Evolutionary conservation across 2,888 invertebrate genomes (phyloP).

Genomic region (Arrhopalites spinosus): DNA sequence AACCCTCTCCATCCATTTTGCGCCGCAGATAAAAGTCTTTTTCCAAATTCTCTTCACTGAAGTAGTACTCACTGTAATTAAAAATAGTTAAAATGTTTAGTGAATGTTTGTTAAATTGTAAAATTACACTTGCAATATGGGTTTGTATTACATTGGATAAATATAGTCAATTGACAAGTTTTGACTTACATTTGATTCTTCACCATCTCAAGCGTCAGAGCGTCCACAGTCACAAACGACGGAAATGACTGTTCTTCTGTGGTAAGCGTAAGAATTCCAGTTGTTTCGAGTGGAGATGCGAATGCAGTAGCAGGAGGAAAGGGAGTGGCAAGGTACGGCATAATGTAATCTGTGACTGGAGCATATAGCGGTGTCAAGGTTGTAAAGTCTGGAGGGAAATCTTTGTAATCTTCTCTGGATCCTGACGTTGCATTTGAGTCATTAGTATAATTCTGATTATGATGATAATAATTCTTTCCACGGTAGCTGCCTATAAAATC

Average conservation of each 20-base stretch:
- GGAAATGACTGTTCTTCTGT: conserved; percentile 38
- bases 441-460: conserved; percentile 5
- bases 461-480: conserved; percentile 22
- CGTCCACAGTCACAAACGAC: conserved; percentile 34
- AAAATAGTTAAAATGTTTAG: background rate
- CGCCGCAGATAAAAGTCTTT: conserved; percentile 94
- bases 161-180: background rate
- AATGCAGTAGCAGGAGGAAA: background rate
- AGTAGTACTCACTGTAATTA: conserved; percentile 91
- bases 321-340: conserved; percentile 24
- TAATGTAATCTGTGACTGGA: conserved; percentile 24
- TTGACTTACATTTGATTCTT: conserved; percentile 55
- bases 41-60: conserved; percentile 91
- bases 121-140: too few species aligned
- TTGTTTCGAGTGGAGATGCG: conserved; percentile 23
- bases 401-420: conserved; percentile 38
- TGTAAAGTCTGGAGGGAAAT: conserved; percentile 48
- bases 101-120: background rate
- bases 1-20: conserved; percentile 93
- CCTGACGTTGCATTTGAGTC: background rate
- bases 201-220: conserved; percentile 40
- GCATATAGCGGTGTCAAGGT: conserved; percentile 42
- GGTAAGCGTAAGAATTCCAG: conserved; percentile 50
- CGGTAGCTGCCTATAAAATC: conserved; percentile 21
- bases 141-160: too few species aligned